phyloP scores from a whole-genome alignment of 2,888 invertebrate species.

The Drosophila aldrichi region DNA sequence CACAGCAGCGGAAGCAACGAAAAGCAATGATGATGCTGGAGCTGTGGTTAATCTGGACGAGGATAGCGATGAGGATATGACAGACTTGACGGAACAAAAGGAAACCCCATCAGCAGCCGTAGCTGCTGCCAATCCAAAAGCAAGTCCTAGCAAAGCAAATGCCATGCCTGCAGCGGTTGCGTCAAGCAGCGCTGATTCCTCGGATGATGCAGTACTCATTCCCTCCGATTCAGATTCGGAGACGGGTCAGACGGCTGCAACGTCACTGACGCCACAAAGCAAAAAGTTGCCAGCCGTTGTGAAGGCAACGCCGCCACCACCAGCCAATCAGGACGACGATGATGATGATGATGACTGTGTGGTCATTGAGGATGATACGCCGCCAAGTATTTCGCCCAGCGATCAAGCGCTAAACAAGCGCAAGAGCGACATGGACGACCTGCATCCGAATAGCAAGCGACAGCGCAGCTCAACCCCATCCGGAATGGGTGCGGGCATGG shows the following conservation, averaged over 20 bases:
- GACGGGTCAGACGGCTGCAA: constrained; percentile 32
- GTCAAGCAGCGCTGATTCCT: constrained; percentile 67
- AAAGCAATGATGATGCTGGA: constrained; percentile 38
- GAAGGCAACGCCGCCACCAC: constrained; percentile 33
- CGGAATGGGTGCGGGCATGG: constrained; percentile 24
- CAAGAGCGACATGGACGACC: constrained; percentile 86
- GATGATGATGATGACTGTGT: constrained; percentile 86
- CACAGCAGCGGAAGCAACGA: constrained; percentile 42
- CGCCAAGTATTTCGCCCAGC: constrained; percentile 78
- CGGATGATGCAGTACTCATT: constrained; percentile 84
- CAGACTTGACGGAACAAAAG: constrained; percentile 40
- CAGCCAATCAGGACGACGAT: constrained; percentile 54
- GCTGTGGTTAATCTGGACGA: constrained; percentile 74
- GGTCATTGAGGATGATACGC: constrained; percentile 87
- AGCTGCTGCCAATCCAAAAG: constrained; percentile 17
- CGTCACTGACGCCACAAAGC: constrained; percentile 30
- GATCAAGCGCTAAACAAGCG: constrained; percentile 79
- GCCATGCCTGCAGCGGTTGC: constrained; percentile 9
- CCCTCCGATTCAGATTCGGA: constrained; percentile 83
- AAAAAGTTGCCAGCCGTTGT: constrained; percentile 29
- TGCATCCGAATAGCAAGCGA: constrained; percentile 84
- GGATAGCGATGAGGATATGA: constrained; percentile 67
- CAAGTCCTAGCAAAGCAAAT: constrained; percentile 33
- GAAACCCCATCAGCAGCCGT: neutral
- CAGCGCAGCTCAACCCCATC: constrained; percentile 66